Percentiles rank a stretch among this genome's conserved stretches.
Evolutionary conservation across 1,140 invertebrate genomes (phyloP).

Genomic region (Brachionus paranguensis): DNA sequence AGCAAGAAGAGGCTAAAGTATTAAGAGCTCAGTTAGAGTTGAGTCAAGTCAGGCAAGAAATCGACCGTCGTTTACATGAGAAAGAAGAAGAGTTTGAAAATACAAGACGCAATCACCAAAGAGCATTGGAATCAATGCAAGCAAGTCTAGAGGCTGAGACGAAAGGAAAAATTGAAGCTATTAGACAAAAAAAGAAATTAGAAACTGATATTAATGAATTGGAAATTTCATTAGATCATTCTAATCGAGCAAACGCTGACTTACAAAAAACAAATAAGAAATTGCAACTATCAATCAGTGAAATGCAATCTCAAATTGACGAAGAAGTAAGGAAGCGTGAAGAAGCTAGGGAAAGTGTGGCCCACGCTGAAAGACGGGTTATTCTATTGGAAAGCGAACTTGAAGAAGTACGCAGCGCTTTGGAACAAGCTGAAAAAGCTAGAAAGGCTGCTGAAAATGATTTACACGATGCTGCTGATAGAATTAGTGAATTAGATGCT

Average conservation of each 20-base stretch:
- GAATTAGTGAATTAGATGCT: slow-evolving; percentile 86
- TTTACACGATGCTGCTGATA: slow-evolving; percentile 89
- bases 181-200: slow-evolving; percentile 94
- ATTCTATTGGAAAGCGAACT: slow-evolving; percentile 89
- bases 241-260: slow-evolving; percentile 76
- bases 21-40: slow-evolving; percentile 91
- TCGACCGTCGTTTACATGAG: slow-evolving; percentile 87
- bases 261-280: slow-evolving; percentile 97
- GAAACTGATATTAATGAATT: slow-evolving; percentile 98
- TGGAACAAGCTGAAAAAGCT: slow-evolving; percentile 87
- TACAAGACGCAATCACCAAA: slow-evolving; percentile 90
- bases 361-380: slow-evolving; percentile 88
- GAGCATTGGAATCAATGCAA: slow-evolving; percentile 97
- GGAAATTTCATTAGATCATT: slow-evolving; percentile 85
- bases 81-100: slow-evolving; percentile 99
- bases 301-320: slow-evolving; percentile 71
- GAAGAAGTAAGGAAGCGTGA: slow-evolving; percentile 94
- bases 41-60: slow-evolving; percentile 93
- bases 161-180: slow-evolving; percentile 96
- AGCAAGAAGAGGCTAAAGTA: slow-evolving; percentile 69
- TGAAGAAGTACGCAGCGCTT: slow-evolving; percentile 85
- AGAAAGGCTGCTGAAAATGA: slow-evolving; percentile 93
- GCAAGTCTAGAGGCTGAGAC: slow-evolving; percentile 95
- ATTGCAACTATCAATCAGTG: slow-evolving; percentile 75
- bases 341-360: slow-evolving; percentile 89